Conservation (phyloP, 2,888 invertebrate species). For the Drosophila anomalata region DNA sequence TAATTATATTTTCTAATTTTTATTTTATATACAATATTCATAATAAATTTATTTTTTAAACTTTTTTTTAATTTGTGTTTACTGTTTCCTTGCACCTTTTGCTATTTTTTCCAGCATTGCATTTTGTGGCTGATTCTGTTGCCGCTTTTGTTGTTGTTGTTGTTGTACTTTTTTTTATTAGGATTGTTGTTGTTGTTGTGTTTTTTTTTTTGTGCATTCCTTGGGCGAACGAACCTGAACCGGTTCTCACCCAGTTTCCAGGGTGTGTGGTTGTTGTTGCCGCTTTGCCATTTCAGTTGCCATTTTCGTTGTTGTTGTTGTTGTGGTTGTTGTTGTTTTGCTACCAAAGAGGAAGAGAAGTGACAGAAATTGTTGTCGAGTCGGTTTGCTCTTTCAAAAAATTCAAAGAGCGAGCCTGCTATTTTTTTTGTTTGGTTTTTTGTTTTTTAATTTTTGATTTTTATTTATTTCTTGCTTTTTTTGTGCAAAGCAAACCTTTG, state of each 20-base stretch:
- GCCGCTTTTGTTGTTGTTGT: slow-evolving; percentile 20
- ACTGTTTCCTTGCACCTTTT: slow-evolving; percentile 33
- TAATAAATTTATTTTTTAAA: neutral
- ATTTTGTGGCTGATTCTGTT: slow-evolving; percentile 47
- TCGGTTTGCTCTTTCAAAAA: slow-evolving; percentile 61
- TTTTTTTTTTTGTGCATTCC: slow-evolving; percentile 65
- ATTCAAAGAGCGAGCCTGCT: slow-evolving; percentile 35
- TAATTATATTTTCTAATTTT: neutral
- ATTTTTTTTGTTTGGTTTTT: slow-evolving; percentile 6
- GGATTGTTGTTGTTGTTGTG: slow-evolving; percentile 9
- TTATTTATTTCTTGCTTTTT: slow-evolving; percentile 5
- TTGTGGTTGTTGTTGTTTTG: slow-evolving; percentile 9
- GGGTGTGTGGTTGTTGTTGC: slow-evolving; percentile 17
- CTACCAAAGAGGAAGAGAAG: slow-evolving; percentile 7
- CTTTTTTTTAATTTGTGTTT: neutral
- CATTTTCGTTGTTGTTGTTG: neutral
- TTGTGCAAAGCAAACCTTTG: slow-evolving; percentile 51
- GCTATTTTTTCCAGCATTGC: slow-evolving; percentile 49
- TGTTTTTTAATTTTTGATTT: slow-evolving; percentile 7
- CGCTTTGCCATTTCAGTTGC: slow-evolving; percentile 35
- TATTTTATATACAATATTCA: neutral
- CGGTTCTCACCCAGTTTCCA: slow-evolving; percentile 57
- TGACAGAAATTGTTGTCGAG: slow-evolving; percentile 63
- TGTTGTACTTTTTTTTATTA: slow-evolving; percentile 13
- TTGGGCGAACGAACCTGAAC: slow-evolving; percentile 56